phyloP scores from a whole-genome alignment of 2,888 invertebrate species.

The Pseudolycoriella hygida region DNA sequence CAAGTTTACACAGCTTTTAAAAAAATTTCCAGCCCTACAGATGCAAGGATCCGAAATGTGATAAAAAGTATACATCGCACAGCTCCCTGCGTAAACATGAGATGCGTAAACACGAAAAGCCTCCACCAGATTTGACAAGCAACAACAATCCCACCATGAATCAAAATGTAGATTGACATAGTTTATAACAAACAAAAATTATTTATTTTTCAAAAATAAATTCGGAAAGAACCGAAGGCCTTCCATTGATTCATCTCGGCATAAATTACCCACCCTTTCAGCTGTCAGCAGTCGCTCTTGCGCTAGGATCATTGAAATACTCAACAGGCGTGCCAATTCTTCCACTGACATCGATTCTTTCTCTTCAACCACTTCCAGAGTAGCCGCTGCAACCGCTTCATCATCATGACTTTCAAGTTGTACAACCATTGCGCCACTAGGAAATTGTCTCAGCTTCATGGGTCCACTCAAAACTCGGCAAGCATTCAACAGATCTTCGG shows the following conservation, averaged over 20 bases:
- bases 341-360: slow-evolving; percentile 64
- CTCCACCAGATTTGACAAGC: no score
- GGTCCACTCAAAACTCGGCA: slow-evolving; percentile 54
- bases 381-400: slow-evolving; percentile 47
- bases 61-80: not conserved
- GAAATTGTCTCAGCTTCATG: slow-evolving; percentile 65
- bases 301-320: slow-evolving; percentile 76
- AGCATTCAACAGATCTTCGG: slow-evolving; percentile 89
- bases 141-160: no score
- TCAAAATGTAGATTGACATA: no score
- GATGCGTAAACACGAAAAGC: not conserved
- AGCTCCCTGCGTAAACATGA: not conserved
- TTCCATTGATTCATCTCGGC: slow-evolving; percentile 90
- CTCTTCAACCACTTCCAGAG: slow-evolving; percentile 38
- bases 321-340: slow-evolving; percentile 65
- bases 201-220: slow-evolving; percentile 38
- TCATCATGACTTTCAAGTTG: slow-evolving; percentile 64
- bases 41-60: no score
- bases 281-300: slow-evolving; percentile 75
- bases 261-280: slow-evolving; percentile 71
- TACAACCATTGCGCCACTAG: slow-evolving; percentile 89
- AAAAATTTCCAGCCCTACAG: no score
- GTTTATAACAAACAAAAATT: no score
- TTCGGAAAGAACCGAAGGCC: slow-evolving; percentile 91
- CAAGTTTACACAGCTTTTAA: no score